Conservation (phyloP, 2,113 vertebrate species). For the Chascanopsetta lugubris region DNA sequence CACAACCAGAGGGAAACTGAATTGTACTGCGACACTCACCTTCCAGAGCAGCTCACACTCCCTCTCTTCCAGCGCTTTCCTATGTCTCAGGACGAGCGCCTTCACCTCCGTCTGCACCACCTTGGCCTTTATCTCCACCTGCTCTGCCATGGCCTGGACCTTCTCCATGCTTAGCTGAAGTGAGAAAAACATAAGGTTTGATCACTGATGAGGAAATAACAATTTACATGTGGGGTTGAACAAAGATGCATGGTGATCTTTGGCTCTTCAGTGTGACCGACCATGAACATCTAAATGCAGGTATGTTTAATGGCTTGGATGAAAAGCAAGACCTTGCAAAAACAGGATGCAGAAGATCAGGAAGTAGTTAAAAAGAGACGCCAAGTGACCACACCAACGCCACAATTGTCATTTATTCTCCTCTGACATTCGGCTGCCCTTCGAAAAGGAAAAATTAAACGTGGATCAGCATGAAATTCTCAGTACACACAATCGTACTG, state of each 20-base stretch:
- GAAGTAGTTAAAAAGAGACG: constrained; percentile 46
- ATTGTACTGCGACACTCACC: constrained; percentile 80
- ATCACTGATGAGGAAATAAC: background rate
- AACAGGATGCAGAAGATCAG: constrained; percentile 57
- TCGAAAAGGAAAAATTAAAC: constrained; percentile 37
- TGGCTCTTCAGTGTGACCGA: background rate
- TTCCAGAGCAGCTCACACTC: constrained; percentile 98
- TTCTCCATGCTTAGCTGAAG: constrained; percentile 95
- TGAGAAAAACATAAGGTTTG: constrained; percentile 7
- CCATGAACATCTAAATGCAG: background rate
- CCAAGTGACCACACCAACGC: background rate
- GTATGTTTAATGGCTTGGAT: constrained; percentile 37
- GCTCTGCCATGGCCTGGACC: constrained; percentile 95
- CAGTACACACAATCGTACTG: constrained; percentile 11
- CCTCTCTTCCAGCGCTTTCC: constrained; percentile 95
- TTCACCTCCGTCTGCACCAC: constrained; percentile 97
- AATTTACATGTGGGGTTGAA: background rate
- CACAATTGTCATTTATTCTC: constrained; percentile 17
- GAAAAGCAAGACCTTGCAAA: constrained; percentile 6
- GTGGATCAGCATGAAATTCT: constrained; percentile 40
- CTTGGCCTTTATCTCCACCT: constrained; percentile 97
- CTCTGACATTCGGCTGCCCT: constrained; percentile 5
- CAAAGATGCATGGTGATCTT: background rate
- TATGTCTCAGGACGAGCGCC: constrained; percentile 91
- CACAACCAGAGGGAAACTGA: background rate